phyloP scores from a whole-genome alignment of 2,113 vertebrate genomes.

The Carettochelys insculpta region DNA sequence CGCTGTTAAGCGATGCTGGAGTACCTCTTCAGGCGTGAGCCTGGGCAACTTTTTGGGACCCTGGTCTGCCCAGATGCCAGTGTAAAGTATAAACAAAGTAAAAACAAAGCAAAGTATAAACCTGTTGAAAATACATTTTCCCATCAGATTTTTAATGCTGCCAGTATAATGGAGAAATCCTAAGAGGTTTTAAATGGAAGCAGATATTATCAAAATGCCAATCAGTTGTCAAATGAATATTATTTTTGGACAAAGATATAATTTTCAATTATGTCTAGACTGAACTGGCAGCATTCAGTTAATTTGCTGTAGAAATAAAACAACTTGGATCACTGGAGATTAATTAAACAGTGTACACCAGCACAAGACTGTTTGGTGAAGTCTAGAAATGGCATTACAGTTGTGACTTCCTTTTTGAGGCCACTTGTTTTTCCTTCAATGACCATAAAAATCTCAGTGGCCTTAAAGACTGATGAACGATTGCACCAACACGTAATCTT shows the following conservation, averaged over 20 bases:
- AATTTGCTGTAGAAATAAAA: constrained; percentile 5
- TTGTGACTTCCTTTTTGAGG: constrained; percentile 18
- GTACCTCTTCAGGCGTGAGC: no score
- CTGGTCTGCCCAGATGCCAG: no score
- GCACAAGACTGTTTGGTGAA: background rate
- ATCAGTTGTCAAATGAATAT: constrained; percentile 32
- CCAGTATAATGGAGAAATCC: constrained; percentile 21
- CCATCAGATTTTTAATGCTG: constrained; percentile 35
- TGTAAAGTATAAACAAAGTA: no score
- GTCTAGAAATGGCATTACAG: background rate
- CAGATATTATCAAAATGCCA: constrained; percentile 43
- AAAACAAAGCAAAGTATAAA: no score
- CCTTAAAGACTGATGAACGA: constrained; percentile 38
- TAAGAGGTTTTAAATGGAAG: constrained; percentile 7
- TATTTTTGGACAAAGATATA: constrained; percentile 41
- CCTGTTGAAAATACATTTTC: constrained; percentile 25
- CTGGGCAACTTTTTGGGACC: no score
- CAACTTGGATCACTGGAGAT: constrained; percentile 29
- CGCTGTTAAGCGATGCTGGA: no score
- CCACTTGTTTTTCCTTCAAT: background rate
- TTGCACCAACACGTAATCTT: constrained; percentile 41
- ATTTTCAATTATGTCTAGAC: constrained; percentile 32
- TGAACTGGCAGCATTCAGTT: constrained; percentile 43
- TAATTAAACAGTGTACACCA: constrained; percentile 28
- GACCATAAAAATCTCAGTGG: constrained; percentile 19